phyloP scores from a whole-genome alignment of 2,888 invertebrate species.

The Atherix ibis region DNA sequence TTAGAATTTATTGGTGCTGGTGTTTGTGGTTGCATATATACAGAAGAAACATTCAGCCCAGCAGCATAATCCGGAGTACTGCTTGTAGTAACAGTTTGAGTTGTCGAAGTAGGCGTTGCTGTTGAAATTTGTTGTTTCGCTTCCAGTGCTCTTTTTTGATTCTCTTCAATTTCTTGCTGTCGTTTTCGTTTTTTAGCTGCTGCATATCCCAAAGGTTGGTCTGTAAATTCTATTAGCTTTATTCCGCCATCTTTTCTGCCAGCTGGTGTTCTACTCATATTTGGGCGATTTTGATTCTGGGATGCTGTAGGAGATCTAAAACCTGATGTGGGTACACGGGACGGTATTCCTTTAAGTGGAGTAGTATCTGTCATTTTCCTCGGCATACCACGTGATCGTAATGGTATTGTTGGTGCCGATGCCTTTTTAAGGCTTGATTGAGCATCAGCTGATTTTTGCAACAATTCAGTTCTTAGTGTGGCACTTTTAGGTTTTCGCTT shows the following conservation, averaged over 20 bases:
- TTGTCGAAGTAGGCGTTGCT: conserved; percentile 23
- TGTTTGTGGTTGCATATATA: conserved; percentile 34
- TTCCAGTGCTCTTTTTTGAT: conserved; percentile 43
- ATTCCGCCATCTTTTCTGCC: conserved; percentile 80
- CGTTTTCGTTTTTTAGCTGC: conserved; percentile 78
- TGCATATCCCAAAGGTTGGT: conserved; percentile 73
- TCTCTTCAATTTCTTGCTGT: conserved; percentile 56
- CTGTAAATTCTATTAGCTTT: conserved; percentile 83
- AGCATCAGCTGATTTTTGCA: conserved; percentile 84
- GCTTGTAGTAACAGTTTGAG: conserved; percentile 22
- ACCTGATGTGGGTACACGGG: conserved; percentile 53
- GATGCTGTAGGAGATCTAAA: conserved; percentile 37
- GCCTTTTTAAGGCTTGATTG: conserved; percentile 78
- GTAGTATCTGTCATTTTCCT: conserved; percentile 95
- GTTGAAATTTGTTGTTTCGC: conserved; percentile 31
- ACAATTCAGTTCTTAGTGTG: conserved; percentile 68
- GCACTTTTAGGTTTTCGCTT: conserved; percentile 93
- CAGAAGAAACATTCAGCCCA: conserved; percentile 46
- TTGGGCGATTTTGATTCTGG: conserved; percentile 33
- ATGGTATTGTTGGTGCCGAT: conserved; percentile 75
- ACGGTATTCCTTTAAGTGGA: conserved; percentile 82
- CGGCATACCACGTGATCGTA: conserved; percentile 76
- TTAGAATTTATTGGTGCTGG: conserved; percentile 16
- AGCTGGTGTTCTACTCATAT: conserved; percentile 44
- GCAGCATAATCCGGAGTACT: conserved; percentile 71